phyloP scores from a whole-genome alignment of 2,888 invertebrate genomes.

The Notodonta ziczac region DNA sequence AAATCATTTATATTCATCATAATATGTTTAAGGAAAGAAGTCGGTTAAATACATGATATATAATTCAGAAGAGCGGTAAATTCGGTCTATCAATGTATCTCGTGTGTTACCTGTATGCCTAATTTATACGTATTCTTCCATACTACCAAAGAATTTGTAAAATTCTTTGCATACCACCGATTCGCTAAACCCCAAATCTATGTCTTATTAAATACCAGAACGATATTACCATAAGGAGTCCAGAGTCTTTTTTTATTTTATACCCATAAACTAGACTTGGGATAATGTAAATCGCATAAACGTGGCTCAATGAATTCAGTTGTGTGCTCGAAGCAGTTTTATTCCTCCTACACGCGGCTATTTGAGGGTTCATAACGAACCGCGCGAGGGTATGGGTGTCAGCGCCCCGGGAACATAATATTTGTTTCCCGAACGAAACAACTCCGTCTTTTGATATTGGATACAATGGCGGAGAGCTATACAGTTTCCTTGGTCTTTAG shows the following conservation, averaged over 20 bases:
- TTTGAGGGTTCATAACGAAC: slow-evolving; percentile 64
- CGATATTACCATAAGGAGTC: no score
- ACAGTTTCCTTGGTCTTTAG: neutral
- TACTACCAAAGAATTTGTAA: no score
- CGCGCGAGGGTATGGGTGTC: slow-evolving; percentile 48
- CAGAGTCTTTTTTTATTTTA: neutral
- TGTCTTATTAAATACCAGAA: neutral
- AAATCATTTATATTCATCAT: no score
- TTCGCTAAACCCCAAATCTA: neutral
- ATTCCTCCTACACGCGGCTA: slow-evolving; percentile 54
- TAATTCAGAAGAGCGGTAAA: no score
- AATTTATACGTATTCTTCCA: no score
- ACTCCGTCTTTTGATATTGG: slow-evolving; percentile 39
- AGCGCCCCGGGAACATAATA: slow-evolving; percentile 37
- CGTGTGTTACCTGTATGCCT: no score
- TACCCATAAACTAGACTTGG: slow-evolving; percentile 7
- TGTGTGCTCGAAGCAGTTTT: slow-evolving; percentile 48
- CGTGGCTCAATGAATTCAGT: slow-evolving; percentile 49
- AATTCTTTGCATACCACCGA: neutral
- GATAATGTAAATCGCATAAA: slow-evolving; percentile 25
- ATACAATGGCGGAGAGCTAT: slow-evolving; percentile 17
- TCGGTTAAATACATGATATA: no score
- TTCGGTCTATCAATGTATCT: no score
- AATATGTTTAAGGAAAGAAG: no score
- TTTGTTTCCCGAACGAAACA: slow-evolving; percentile 50